These are phyloP conservation scores for Eupithecia dodoneata DNA, from an alignment of 2,888 invertebrate species.

Conservation along the genomic window DNA sequence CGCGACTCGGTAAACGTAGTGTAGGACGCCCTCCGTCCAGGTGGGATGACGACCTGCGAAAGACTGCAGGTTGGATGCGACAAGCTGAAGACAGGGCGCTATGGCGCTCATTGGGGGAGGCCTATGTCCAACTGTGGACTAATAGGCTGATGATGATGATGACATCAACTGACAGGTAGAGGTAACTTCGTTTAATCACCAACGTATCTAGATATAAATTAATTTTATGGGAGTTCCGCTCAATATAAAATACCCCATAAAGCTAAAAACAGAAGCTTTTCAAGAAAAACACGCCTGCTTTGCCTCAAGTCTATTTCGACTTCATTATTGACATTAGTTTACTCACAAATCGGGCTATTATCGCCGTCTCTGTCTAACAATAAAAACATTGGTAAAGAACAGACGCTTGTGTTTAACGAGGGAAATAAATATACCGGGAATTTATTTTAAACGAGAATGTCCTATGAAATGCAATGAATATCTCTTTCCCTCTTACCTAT, in stretches of 20 bases:
- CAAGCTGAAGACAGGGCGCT: too few species aligned
- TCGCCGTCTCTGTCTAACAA: conserved; percentile 42
- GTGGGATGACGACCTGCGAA: too few species aligned
- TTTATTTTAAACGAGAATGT: neutral
- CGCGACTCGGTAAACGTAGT: too few species aligned
- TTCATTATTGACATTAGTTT: conserved; percentile 43
- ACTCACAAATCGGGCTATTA: conserved; percentile 45
- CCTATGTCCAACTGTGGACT: too few species aligned
- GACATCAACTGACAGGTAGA: neutral
- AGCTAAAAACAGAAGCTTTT: conserved; percentile 33
- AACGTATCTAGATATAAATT: neutral
- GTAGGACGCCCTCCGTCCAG: too few species aligned
- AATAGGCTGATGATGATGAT: too few species aligned
- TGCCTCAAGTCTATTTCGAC: conserved; percentile 36
- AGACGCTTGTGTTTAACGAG: conserved; percentile 24
- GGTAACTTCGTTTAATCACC: conserved; percentile 9
- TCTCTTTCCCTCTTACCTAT: too few species aligned
- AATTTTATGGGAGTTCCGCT: conserved; percentile 6
- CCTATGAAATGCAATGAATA: too few species aligned
- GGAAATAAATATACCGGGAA: conserved; percentile 7
- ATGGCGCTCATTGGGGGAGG: too few species aligned
- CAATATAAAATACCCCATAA: conserved; percentile 14
- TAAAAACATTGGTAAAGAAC: conserved; percentile 40
- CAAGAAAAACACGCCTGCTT: conserved; percentile 35
- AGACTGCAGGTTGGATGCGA: too few species aligned